Conservation (phyloP, 1,140 invertebrate species). For the Orchesella cincta region DNA sequence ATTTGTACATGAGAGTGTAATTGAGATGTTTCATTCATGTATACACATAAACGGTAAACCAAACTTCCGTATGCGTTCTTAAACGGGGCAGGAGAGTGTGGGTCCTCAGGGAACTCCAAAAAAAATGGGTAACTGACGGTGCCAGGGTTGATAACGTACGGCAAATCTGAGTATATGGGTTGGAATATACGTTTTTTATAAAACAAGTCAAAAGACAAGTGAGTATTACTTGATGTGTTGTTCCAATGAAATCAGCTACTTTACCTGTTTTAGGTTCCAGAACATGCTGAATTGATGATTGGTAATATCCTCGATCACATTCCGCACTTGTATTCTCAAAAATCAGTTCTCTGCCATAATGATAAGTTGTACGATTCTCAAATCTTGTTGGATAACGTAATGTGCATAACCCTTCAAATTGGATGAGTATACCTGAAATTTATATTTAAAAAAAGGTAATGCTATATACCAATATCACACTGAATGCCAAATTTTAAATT, state of each 20-base stretch:
- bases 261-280: no score
- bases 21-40: conserved; percentile 9
- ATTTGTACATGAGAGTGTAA: background rate
- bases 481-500: no score
- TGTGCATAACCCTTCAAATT: background rate
- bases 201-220: no score
- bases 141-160: conserved; percentile 2
- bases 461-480: no score
- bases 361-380: background rate
- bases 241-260: no score
- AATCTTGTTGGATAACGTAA: conserved; percentile 8
- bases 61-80: background rate
- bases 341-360: background rate
- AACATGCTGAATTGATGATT: conserved; percentile 2
- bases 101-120: background rate
- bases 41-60: conserved; percentile 4
- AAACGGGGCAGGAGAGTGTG: conserved; percentile 15
- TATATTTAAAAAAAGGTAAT: no score
- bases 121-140: background rate
- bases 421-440: background rate
- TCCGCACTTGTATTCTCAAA: background rate
- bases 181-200: no score
- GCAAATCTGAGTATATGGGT: background rate
- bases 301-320: background rate
- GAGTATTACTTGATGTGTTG: no score